A percentile compares a stretch with the other conserved stretches of the same genome.
phyloP scores from a whole-genome alignment of 2,888 invertebrate species.

The Ormyrus thymus region DNA sequence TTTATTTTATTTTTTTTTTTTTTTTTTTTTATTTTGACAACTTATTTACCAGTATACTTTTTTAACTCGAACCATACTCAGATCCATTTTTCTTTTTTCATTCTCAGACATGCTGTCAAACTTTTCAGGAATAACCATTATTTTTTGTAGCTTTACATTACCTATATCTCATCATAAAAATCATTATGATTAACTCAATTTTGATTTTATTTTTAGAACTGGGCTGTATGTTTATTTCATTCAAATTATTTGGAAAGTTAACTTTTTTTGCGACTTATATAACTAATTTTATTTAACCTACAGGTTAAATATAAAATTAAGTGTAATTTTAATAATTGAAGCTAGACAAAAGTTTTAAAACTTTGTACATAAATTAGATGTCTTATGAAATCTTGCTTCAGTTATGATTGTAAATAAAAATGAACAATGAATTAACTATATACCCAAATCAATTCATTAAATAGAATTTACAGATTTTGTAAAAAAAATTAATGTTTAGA shows the following conservation, averaged over 20 bases:
- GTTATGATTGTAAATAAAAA: conserved; percentile 46
- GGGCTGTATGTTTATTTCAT: conserved; percentile 11
- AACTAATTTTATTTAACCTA: neutral
- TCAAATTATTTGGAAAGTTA: conserved; percentile 2
- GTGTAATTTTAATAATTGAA: conserved; percentile 30
- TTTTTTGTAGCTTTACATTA: neutral
- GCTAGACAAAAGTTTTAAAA: conserved; percentile 17
- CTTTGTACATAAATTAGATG: conserved; percentile 31
- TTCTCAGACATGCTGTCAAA: too few species aligned
- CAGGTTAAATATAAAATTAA: conserved; percentile 5
- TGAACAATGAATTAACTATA: neutral
- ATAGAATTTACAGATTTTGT: conserved; percentile 35
- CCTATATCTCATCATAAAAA: conserved; percentile 4
- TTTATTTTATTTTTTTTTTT: conserved; percentile 12
- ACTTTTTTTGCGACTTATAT: conserved; percentile 3
- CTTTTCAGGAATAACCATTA: neutral
- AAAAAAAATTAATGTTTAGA: conserved; percentile 22
- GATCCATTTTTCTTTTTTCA: too few species aligned
- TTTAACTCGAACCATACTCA: too few species aligned
- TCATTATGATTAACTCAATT: conserved; percentile 20
- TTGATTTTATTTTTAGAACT: conserved; percentile 19
- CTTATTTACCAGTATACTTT: too few species aligned
- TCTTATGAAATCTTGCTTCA: conserved; percentile 35
- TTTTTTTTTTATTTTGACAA: too few species aligned
- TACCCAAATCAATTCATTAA: conserved; percentile 37